These are phyloP conservation scores for Parauchenoglanis punctatus DNA, from an alignment of 2,797 vertebrate species.

Conservation along the genomic window DNA sequence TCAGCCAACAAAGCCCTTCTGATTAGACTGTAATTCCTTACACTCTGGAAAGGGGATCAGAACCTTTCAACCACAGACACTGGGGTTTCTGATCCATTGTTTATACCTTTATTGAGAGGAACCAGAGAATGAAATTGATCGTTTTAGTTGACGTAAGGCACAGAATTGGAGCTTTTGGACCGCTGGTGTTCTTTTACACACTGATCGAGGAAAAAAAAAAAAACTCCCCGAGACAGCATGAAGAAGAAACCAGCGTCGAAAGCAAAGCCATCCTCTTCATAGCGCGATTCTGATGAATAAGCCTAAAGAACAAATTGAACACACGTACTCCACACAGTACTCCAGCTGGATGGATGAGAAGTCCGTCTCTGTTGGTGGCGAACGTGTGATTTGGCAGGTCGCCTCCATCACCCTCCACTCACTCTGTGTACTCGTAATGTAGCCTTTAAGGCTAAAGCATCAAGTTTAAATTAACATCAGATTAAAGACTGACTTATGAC, in stretches of 20 bases:
- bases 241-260: neutral
- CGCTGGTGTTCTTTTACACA: neutral
- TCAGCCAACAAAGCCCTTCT: neutral
- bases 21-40: neutral
- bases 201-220: neutral
- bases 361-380: neutral
- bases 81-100: neutral
- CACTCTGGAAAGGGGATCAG: neutral
- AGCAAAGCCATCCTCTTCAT: neutral
- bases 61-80: neutral
- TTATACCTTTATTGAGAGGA: neutral
- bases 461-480: neutral
- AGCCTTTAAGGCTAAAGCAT: neutral
- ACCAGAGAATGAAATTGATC: neutral
- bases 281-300: neutral
- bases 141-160: neutral
- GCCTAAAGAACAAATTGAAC: neutral
- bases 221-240: neutral
- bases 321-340: neutral
- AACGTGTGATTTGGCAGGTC: neutral
- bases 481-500: neutral
- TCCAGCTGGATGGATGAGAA: conserved; percentile 1
- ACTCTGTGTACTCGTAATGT: neutral
- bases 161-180: neutral
- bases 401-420: neutral